Percentiles rank a stretch among this genome's conserved stretches.
Evolutionary conservation across 2,888 invertebrate genomes (phyloP).

Genomic region (Therioaphis trifolii): DNA sequence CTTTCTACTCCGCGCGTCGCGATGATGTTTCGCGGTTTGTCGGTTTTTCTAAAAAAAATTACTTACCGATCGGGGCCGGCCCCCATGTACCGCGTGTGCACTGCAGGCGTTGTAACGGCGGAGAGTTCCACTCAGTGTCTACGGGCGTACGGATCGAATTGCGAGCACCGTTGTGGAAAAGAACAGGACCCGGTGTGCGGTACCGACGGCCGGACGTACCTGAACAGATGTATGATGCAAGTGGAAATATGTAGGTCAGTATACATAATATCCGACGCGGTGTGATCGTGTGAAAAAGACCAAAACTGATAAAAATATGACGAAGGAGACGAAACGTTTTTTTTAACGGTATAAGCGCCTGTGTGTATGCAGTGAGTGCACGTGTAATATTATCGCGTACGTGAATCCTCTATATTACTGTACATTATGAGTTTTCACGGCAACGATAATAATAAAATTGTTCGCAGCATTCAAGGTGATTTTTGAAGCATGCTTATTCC

Average conservation of each 20-base stretch:
- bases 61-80: background rate
- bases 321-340: too few species aligned
- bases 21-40: background rate
- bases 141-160: conserved; percentile 76
- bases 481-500: too few species aligned
- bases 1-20: background rate
- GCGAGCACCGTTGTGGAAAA: conserved; percentile 80
- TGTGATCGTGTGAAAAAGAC: background rate
- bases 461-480: too few species aligned
- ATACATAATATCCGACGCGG: background rate
- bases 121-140: conserved; percentile 72
- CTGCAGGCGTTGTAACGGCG: conserved; percentile 69
- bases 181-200: conserved; percentile 90
- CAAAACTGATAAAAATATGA: too few species aligned
- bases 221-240: conserved; percentile 81
- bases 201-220: conserved; percentile 86
- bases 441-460: too few species aligned
- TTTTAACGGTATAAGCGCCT: too few species aligned
- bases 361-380: too few species aligned
- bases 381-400: too few species aligned
- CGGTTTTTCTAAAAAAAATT: background rate
- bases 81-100: background rate
- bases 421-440: too few species aligned
- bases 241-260: conserved; percentile 80
- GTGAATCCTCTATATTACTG: too few species aligned